Base-by-base conservation (phyloP, 2,888 invertebrate genomes). In the Drosophila koepferae region DNA sequence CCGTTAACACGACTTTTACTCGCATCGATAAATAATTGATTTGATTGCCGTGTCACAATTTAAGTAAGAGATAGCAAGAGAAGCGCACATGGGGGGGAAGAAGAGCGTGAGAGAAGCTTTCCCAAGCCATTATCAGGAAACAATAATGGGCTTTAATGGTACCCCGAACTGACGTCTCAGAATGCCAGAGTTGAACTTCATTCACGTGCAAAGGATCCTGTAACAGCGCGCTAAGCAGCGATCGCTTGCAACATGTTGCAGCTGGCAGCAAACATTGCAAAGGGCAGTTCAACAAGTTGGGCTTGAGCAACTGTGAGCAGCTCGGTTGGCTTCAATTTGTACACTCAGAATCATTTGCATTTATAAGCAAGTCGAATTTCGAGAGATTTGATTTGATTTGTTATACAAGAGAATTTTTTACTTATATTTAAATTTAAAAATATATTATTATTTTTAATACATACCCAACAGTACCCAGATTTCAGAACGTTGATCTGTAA, bases 1-100 rank as follows among this genome's bases (percentile, higher is more conserved):
- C 46, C 63, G 73, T 78, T 74, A 76, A 78, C 88, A 87, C 88
- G 84, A 85, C 88, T 89, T 66, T 87, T 85, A 80, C 67, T 86
- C 74, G 77, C 86, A 74, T 80, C 44, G 44, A 56, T 56, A 58
- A 58, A 67, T 89, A 89, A 89, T 89, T 89, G 89, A 76, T 76
- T 84, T 84, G 89, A 89, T 84, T 84, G 89, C 87, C 80, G 65
- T 70, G 65, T 70, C 69, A 78, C 70, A 78, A 59, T 70, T 78
- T 61, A 66, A 55, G 74, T 68, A 84, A 87, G 41, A 28, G 55
- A 55, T 41, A 55, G 55, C 18, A 12, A n/a, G 55, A 41, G 20
- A 3, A 38, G 3, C 7, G 23, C 8, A 14, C 20, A 20, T 1
- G 6, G 49, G n/a, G 12, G 14, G 49, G 0, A 14, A 20, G 34